Percentiles rank a stretch among this genome's conserved stretches.
phyloP scores from a whole-genome alignment of 1,140 invertebrate genomes.

The Polypedilum pembai region DNA sequence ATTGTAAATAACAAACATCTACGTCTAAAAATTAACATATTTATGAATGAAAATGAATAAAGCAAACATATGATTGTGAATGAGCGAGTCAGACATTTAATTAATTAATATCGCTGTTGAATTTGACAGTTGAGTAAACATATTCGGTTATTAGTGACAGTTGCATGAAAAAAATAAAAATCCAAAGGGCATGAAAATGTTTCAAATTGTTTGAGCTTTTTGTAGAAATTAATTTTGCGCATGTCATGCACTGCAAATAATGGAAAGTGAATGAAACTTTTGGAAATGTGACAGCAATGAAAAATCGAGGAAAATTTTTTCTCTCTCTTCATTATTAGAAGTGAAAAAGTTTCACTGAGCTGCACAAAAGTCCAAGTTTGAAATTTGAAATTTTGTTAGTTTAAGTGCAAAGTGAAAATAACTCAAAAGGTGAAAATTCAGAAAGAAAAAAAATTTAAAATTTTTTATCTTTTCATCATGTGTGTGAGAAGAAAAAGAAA shows the following conservation, averaged over 20 bases:
- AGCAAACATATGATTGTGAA: not conserved
- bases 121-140: constrained; percentile 2
- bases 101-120: not conserved
- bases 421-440: not conserved
- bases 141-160: not conserved
- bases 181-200: not conserved
- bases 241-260: not conserved
- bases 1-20: not conserved
- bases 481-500: too few relatives aligned
- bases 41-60: not conserved
- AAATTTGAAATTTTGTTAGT: not conserved
- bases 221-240: not conserved
- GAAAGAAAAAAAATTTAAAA: too few relatives aligned
- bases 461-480: too few relatives aligned
- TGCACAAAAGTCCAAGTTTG: not conserved
- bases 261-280: not conserved
- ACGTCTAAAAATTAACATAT: not conserved
- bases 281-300: not conserved
- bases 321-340: constrained; percentile 10
- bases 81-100: not conserved
- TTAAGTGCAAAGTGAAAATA: not conserved
- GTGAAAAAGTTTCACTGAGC: constrained; percentile 4
- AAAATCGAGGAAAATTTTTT: not conserved
- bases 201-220: not conserved
- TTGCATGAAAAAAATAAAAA: not conserved